Base-by-base conservation (phyloP, 23 tunicate genomes). In the Phallusia fumigata region DNA sequence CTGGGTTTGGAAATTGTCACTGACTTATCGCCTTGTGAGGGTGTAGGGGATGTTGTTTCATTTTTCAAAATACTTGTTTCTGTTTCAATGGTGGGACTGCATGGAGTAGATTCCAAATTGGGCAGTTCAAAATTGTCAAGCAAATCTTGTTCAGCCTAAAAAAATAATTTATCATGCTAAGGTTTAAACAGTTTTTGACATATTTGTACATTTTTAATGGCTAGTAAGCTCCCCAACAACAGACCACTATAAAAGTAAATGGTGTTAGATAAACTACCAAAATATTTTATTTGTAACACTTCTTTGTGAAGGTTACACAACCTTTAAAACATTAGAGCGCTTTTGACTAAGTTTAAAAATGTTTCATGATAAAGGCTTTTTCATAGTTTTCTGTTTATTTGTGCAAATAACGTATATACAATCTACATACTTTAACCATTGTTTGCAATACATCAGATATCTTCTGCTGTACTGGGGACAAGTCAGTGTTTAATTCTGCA, bases 121-220 rank as follows among this genome's bases (percentile, higher is more conserved):
- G 80, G 80, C 6, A 77, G 80, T 36, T 77, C 80, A 45, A 77
- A 77, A 26, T 36, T 77, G 30, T 77, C 21, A 40, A 77, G 15
- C 19, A 77, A 16, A 35, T 36, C 53, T 28, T 77, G 53, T 36
- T 77, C 80, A 35, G 80, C 30, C 80, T 77, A 45, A 1, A 36
- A 28, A 35, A 74, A 32, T 10, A 74, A 5, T 65, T 65, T n/a
- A n/a, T n/a, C n/a, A n/a, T n/a, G n/a, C n/a, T n/a, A n/a, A n/a
- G n/a, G n/a, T n/a, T n/a, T n/a, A n/a, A n/a, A n/a, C n/a, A n/a
- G n/a, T n/a, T n/a, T n/a, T n/a, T n/a, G n/a, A n/a, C n/a, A n/a
- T n/a, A n/a, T n/a, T n/a, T n/a, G n/a, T n/a, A n/a, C n/a, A 65
- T 30, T 26, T 5, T 2, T 26, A 2, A 65, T 65, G 74, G 31